A percentile compares a stretch with the other conserved stretches of the same genome.
These are phyloP conservation scores for Magallana nippona DNA, from an alignment of 2,888 invertebrate genomes.

Conservation along the genomic window DNA sequence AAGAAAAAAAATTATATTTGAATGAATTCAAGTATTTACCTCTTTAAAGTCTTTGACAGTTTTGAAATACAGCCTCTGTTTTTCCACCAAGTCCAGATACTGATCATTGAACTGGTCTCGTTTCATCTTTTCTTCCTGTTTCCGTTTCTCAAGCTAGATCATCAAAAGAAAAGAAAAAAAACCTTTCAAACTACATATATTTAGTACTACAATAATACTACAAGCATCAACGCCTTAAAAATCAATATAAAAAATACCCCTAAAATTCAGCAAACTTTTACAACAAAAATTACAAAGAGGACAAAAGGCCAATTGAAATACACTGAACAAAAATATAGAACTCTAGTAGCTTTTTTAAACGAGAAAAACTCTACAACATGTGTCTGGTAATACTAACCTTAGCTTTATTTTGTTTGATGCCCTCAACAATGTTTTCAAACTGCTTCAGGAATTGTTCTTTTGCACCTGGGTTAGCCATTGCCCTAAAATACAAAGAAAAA, in stretches of 20 bases:
- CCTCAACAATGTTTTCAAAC: slow-evolving; percentile 92
- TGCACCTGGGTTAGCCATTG: slow-evolving; percentile 89
- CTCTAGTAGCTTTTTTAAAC: background rate
- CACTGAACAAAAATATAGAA: background rate
- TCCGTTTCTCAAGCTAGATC: slow-evolving; percentile 82
- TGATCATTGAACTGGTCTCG: slow-evolving; percentile 85
- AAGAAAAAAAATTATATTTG: background rate
- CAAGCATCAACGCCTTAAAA: too few relatives aligned
- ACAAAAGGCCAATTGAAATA: background rate
- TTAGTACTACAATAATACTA: background rate
- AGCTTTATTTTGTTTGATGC: slow-evolving; percentile 91
- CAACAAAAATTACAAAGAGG: background rate
- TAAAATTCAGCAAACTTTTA: background rate
- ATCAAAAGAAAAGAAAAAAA: background rate
- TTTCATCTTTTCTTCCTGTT: slow-evolving; percentile 85
- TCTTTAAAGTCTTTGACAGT: slow-evolving; percentile 89
- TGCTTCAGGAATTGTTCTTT: slow-evolving; percentile 94
- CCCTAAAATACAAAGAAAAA: slow-evolving; percentile 82
- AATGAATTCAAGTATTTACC: slow-evolving; percentile 62
- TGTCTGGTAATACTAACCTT: slow-evolving; percentile 83
- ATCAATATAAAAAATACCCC: too few relatives aligned
- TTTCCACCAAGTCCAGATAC: slow-evolving; percentile 82
- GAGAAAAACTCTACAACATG: too few relatives aligned
- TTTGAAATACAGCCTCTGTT: slow-evolving; percentile 88
- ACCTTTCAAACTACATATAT: background rate